Conservation (phyloP, 2,888 invertebrate genomes). For the Aleiodes testaceus region DNA sequence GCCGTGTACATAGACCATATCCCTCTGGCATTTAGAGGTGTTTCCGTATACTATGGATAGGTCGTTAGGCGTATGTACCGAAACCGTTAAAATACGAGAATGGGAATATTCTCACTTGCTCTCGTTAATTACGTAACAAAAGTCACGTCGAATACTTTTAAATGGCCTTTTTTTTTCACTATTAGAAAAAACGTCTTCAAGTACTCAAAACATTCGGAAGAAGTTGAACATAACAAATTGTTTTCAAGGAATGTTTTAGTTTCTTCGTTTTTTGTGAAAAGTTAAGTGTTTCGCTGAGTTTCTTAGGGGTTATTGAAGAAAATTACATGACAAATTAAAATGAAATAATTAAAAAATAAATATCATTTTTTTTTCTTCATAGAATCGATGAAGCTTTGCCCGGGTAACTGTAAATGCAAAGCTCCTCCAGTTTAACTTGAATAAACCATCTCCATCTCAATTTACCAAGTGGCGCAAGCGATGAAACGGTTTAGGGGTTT, state of each 20-base stretch:
- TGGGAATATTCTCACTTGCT: conserved; percentile 58
- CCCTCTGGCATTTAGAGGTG: conserved; percentile 27
- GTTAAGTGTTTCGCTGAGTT: conserved; percentile 4
- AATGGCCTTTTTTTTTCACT: conserved; percentile 22
- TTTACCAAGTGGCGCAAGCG: conserved; percentile 54
- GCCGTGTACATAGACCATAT: conserved; percentile 13
- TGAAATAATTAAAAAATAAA: not conserved
- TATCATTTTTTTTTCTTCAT: not conserved
- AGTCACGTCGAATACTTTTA: conserved; percentile 50
- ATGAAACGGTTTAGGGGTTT: conserved; percentile 28
- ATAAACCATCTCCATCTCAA: conserved; percentile 57
- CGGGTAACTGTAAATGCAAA: conserved; percentile 36
- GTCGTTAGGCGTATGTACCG: conserved; percentile 64
- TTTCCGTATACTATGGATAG: conserved; percentile 39
- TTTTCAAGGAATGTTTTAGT: conserved; percentile 24
- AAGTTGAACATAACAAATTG: conserved; percentile 35
- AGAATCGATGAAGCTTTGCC: conserved; percentile 34
- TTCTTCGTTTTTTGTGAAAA: not conserved
- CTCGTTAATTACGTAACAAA: conserved; percentile 64
- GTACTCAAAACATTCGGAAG: conserved; percentile 39
- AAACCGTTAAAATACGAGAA: conserved; percentile 37
- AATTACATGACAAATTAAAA: conserved; percentile 15
- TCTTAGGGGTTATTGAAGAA: not conserved
- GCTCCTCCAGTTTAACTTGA: conserved; percentile 35
- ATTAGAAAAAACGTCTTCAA: conserved; percentile 9